Conservation (phyloP, 2,888 invertebrate species). For the Meloe dianella region DNA sequence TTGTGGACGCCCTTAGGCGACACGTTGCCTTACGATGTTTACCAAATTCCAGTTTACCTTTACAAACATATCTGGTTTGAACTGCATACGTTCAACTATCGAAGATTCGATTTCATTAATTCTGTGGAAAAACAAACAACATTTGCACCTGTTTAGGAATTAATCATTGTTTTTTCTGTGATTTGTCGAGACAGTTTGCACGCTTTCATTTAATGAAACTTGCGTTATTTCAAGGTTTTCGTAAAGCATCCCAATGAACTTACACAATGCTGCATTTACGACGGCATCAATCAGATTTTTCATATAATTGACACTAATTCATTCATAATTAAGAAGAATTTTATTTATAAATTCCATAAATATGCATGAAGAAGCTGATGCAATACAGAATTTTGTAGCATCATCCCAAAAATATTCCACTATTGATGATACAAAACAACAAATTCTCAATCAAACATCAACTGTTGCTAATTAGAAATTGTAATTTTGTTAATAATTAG, state of each 20-base stretch:
- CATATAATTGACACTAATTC: neutral
- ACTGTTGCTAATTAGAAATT: too few species aligned
- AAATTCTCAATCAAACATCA: neutral
- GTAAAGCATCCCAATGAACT: neutral
- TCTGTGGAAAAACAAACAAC: neutral
- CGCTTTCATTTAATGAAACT: too few species aligned
- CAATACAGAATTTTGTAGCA: neutral
- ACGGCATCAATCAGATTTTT: neutral
- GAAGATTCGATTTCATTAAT: neutral
- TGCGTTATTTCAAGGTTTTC: neutral
- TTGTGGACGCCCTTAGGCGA: too few species aligned
- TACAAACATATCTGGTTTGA: neutral
- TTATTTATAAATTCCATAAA: neutral
- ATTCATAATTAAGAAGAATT: neutral
- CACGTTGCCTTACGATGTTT: too few species aligned
- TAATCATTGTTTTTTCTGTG: neutral
- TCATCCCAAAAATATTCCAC: neutral
- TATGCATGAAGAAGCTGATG: constrained; percentile 12
- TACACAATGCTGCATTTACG: neutral
- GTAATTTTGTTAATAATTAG: too few species aligned
- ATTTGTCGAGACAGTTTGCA: neutral
- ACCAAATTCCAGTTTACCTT: too few species aligned
- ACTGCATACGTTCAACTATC: neutral
- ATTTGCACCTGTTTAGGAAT: neutral
- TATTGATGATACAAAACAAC: neutral